Evolutionary conservation across 35 echinoderm and acorn worm genomes (phyloP).

Genomic region (Holothuria glaberrima): DNA sequence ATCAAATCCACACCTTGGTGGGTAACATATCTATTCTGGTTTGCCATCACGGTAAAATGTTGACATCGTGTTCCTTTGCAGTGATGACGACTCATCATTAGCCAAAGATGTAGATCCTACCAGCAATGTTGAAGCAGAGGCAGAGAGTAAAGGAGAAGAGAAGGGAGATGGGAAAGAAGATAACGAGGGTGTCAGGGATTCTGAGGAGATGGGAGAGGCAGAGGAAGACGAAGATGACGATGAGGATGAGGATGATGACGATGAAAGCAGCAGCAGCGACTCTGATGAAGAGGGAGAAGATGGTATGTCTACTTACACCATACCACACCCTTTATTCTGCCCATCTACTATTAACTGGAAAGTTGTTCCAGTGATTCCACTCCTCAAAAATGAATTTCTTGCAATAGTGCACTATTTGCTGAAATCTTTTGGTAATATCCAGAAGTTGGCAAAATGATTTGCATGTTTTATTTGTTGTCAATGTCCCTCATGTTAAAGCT

Average conservation of each 20-base stretch:
- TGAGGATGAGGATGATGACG: conserved; percentile 62
- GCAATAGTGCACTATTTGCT: too few species aligned
- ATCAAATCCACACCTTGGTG: too few species aligned
- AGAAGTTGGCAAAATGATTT: too few species aligned
- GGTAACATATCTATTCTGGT: too few species aligned
- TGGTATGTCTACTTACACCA: not conserved
- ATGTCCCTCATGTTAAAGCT: too few species aligned
- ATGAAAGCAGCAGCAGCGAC: conserved; percentile 57
- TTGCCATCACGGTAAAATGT: too few species aligned
- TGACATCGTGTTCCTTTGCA: not conserved
- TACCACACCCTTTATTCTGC: too few species aligned
- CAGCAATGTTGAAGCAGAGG: not conserved
- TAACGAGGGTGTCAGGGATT: not conserved
- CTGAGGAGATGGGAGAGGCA: conserved; percentile 28
- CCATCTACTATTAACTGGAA: too few species aligned
- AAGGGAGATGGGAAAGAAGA: conserved; percentile 16
- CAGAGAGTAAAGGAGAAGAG: not conserved
- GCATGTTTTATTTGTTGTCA: too few species aligned
- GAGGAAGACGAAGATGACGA: conserved; percentile 43
- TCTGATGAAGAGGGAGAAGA: conserved; percentile 55
- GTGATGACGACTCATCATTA: conserved; percentile 15
- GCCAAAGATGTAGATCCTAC: conserved; percentile 30
- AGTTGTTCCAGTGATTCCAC: too few species aligned
- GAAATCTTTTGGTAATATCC: too few species aligned
- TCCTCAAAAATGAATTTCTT: too few species aligned